These are phyloP conservation scores for Carollia perspicillata DNA, from an alignment of 2,113 vertebrate species.

Conservation along the genomic window DNA sequence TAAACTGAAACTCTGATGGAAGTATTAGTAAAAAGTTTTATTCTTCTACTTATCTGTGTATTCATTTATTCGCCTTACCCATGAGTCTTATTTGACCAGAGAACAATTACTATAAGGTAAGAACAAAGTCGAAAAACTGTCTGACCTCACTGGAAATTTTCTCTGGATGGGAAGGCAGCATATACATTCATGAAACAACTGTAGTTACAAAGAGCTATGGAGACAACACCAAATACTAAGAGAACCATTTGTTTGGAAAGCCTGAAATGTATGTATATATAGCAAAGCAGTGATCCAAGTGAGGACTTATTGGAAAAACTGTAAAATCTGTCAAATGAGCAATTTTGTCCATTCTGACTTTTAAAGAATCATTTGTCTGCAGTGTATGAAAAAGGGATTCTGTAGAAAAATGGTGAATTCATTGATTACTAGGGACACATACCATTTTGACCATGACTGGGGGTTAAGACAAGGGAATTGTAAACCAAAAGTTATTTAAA, in stretches of 20 bases:
- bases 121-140: background rate
- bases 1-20: background rate
- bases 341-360: background rate
- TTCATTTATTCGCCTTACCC: background rate
- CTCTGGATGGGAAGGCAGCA: background rate
- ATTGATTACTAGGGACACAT: background rate
- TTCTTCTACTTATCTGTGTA: background rate
- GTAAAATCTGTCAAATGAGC: background rate
- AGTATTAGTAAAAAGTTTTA: background rate
- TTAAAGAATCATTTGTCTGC: background rate
- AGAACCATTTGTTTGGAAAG: background rate
- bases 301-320: background rate
- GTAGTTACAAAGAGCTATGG: background rate
- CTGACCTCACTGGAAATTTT: background rate
- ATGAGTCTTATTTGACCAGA: background rate
- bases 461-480: background rate
- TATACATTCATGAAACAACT: background rate
- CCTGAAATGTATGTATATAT: background rate
- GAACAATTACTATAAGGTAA: background rate
- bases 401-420: background rate
- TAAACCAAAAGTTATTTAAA: background rate
- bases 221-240: background rate
- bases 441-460: background rate
- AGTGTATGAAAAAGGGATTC: background rate
- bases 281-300: background rate